Conservation (phyloP, 2,797 vertebrate genomes). For the Labeo calbasu region DNA sequence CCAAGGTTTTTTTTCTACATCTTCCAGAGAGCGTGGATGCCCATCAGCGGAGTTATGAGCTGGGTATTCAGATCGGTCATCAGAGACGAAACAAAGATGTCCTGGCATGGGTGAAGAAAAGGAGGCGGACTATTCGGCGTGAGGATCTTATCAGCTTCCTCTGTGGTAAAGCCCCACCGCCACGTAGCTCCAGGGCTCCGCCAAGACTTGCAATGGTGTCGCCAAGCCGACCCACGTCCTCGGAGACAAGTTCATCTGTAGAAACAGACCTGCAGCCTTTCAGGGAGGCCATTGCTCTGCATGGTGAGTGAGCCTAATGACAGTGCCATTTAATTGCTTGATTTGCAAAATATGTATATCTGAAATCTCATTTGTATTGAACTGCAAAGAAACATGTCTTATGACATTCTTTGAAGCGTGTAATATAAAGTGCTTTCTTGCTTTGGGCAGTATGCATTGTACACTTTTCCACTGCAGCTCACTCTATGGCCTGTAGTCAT, state of each 20-base stretch:
- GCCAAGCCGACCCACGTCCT: conserved; percentile 88
- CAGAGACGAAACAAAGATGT: conserved; percentile 98
- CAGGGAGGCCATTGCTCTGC: conserved; percentile 98
- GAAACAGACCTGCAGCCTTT: conserved; percentile 99
- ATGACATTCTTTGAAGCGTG: conserved; percentile 4
- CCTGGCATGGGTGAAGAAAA: conserved; percentile 98
- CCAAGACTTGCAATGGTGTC: conserved; percentile 95
- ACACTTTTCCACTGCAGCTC: background rate
- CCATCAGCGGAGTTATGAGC: conserved; percentile 94
- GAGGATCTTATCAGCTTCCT: conserved; percentile 99
- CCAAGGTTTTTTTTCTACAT: background rate
- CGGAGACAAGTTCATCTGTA: conserved; percentile 94
- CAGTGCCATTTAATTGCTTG: background rate
- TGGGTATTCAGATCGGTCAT: conserved; percentile 95
- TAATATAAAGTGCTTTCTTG: conserved; percentile 19
- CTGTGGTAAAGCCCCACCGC: conserved; percentile 96
- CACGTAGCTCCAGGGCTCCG: conserved; percentile 90
- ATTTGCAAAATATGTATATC: background rate
- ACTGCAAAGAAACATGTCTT: background rate
- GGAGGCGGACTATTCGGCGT: conserved; percentile 94
- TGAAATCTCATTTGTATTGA: background rate
- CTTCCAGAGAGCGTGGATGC: conserved; percentile 92
- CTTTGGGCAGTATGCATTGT: background rate
- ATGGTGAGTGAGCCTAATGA: conserved; percentile 80
- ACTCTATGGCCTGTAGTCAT: background rate